Evolutionary conservation across 2,113 vertebrate genomes (phyloP).

Genomic region (Neofelis nebulosa): DNA sequence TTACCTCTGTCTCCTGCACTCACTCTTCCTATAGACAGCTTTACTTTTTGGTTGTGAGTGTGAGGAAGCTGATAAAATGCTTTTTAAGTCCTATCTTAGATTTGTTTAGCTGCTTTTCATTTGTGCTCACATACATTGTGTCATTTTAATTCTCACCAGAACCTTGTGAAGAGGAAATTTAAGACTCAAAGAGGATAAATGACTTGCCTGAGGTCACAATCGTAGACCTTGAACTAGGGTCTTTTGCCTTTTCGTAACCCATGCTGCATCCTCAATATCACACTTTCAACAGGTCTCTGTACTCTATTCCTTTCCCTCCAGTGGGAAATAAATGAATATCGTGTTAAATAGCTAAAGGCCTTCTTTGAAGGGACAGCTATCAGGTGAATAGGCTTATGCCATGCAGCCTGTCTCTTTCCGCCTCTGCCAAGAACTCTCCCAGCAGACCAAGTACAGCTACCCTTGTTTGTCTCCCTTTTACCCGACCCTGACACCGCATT

Average conservation of each 20-base stretch:
- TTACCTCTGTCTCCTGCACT: not conserved
- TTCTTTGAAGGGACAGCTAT: not conserved
- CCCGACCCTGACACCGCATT: not conserved
- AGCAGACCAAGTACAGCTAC: not conserved
- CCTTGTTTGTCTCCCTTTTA: not conserved
- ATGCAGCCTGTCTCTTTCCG: not conserved
- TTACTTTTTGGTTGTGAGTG: constrained; percentile 13
- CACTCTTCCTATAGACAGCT: not conserved
- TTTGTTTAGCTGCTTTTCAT: constrained; percentile 19
- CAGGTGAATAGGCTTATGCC: not conserved
- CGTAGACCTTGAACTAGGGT: not conserved
- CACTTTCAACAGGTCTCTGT: constrained; percentile 9
- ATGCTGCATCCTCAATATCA: not conserved
- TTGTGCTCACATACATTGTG: constrained; percentile 11
- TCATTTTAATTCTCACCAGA: constrained; percentile 38
- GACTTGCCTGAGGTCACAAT: not conserved
- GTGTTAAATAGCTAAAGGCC: not conserved
- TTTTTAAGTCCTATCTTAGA: constrained; percentile 44
- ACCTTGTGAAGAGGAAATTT: constrained; percentile 11
- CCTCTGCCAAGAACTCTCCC: not conserved
- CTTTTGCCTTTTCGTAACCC: not conserved
- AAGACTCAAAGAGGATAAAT: constrained; percentile 41
- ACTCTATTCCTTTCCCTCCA: not conserved
- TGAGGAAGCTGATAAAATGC: constrained; percentile 35
- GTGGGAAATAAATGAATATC: not conserved